Percentiles rank a stretch among this genome's conserved stretches.
Conservation (phyloP, 2,113 vertebrate species). For the Chelonoidis abingdonii region DNA sequence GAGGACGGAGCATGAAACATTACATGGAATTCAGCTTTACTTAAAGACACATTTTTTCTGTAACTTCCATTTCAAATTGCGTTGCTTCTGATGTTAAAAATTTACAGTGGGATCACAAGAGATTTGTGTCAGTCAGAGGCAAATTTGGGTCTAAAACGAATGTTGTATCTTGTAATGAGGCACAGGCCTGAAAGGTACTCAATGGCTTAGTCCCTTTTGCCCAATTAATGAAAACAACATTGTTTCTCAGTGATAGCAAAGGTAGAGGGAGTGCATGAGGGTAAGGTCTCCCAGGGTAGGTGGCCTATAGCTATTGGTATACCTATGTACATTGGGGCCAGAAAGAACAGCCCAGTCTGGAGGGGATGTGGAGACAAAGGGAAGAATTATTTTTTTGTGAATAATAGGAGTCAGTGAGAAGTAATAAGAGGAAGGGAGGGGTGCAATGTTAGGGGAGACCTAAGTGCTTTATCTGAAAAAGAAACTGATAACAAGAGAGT, state of each 20-base stretch:
- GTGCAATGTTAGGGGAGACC: fast-evolving
- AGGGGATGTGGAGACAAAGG: not conserved
- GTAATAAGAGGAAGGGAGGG: not conserved
- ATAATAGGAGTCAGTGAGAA: not conserved
- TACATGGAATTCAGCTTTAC: not conserved
- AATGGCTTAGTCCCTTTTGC: not conserved
- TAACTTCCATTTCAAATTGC: not conserved
- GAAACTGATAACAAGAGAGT: not conserved
- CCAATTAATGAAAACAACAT: not conserved
- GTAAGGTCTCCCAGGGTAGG: not conserved
- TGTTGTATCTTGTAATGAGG: constrained; percentile 8
- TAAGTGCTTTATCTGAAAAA: not conserved
- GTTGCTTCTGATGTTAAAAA: not conserved
- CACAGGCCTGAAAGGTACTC: not conserved
- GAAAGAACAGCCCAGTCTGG: not conserved
- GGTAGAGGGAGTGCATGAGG: not conserved
- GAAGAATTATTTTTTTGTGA: not conserved
- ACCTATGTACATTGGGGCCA: not conserved
- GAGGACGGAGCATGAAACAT: not conserved
- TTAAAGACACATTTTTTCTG: not conserved
- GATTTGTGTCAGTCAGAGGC: not conserved
- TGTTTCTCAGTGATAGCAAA: not conserved
- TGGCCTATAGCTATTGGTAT: not conserved
- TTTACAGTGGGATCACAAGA: not conserved
- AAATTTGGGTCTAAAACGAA: not conserved